Conservation (phyloP, 2,888 invertebrate species). For the Rhyacophila evoluta region DNA sequence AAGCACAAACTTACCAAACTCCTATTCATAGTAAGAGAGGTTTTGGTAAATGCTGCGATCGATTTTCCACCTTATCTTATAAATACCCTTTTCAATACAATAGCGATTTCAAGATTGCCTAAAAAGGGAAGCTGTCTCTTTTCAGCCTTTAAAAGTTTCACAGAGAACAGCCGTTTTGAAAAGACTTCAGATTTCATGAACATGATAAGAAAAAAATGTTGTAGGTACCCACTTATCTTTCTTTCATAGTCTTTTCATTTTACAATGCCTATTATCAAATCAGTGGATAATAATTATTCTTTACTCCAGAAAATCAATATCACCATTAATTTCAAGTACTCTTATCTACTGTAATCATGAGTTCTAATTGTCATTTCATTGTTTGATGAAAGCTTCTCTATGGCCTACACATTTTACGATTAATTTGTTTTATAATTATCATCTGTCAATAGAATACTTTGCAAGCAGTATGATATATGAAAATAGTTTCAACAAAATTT, state of each 20-base stretch:
- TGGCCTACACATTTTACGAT: too few species aligned
- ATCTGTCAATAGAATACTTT: too few species aligned
- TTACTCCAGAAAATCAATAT: neutral
- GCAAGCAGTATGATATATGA: too few species aligned
- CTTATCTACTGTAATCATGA: too few species aligned
- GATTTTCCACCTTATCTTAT: conserved; percentile 22
- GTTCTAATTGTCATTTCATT: too few species aligned
- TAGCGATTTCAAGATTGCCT: conserved; percentile 22
- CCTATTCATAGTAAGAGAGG: neutral
- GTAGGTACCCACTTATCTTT: neutral
- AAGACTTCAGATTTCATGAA: conserved; percentile 9
- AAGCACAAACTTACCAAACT: neutral
- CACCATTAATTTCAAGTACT: neutral
- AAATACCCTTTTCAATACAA: conserved; percentile 24
- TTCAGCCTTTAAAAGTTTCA: conserved; percentile 17
- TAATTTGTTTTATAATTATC: too few species aligned
- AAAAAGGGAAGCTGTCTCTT: conserved; percentile 13
- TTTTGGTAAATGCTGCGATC: conserved; percentile 7
- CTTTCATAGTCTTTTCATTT: neutral
- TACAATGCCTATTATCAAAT: neutral
- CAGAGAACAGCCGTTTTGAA: conserved; percentile 24
- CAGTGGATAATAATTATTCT: neutral
- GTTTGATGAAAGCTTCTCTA: too few species aligned
- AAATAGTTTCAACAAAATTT: too few species aligned
- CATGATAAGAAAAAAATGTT: conserved; percentile 6